Evolutionary conservation across 2,888 invertebrate genomes (phyloP), one percentile per base, ranked within the genome.

Genomic region (Kryphioiulus occultus): DNA sequence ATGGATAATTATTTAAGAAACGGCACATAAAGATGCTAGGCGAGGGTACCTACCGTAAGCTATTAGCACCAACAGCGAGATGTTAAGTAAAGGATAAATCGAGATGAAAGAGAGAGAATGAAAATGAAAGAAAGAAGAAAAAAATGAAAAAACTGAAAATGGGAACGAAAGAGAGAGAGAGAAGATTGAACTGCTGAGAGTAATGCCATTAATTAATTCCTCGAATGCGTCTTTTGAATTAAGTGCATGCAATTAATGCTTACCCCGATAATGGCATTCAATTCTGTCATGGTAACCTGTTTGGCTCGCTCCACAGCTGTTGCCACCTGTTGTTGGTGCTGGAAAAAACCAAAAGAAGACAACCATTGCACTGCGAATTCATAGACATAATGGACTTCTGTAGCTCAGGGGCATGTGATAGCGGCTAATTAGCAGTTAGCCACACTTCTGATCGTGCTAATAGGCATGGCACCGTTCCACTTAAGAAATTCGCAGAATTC

Each of bases 221-320:
- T 85, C 22, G 85, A 85, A 39, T 85, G 35, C 85, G 35, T 42
- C 35, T 85, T 85, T 85, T 85, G 85, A 85, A 68, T 68, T 68
- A 68, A 68, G 68, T 68, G 68, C 68, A 26, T 68, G 68, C 68
- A 68, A 68, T 68, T 68, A 84, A 35, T 39, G 47, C 86, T 86
- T 68, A 99, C 98, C 95, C 98, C 98, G 91, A 98, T 98, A 91
- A 99, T 98, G 91, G 98, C 95, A 93, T 98, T 98, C 89, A 99
- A 94, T 93, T 99, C 99, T 89, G 97, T 95, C 97, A 98, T 97
- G 91, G 97, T 98, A 91, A 99, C 97, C 93, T 98, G 98, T 93
- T 99, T 99, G 90, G 99, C 98, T 92, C 98, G 94, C 91, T 99
- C 99, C 86, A 99, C 97, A 22, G 99, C 98, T 86, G 96, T 95